A percentile compares a stretch with the other conserved stretches of the same genome.
Evolutionary conservation across 2,888 invertebrate genomes (phyloP).

Genomic region (Holacanthella duospinosa): DNA sequence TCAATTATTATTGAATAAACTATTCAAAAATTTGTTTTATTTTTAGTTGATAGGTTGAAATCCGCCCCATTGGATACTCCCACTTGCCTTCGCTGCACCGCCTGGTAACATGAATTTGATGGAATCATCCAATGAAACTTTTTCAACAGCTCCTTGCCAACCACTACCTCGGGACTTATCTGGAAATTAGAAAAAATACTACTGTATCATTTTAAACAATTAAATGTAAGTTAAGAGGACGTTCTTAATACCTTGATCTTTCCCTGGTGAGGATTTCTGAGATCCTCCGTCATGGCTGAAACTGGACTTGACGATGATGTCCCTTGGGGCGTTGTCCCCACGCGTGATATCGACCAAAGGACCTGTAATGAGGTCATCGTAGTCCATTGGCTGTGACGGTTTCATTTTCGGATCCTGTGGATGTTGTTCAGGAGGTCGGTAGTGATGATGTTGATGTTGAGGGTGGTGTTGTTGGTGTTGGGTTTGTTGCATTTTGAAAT

Average conservation of each 20-base stretch:
- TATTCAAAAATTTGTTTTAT: too few species aligned
- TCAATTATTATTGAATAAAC: too few species aligned
- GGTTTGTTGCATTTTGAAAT: background rate
- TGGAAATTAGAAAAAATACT: background rate
- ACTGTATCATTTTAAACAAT: background rate
- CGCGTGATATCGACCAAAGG: conserved; percentile 15
- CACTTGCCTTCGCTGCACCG: conserved; percentile 14
- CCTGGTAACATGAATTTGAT: conserved; percentile 22
- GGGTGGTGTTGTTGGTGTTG: background rate
- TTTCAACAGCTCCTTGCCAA: conserved; percentile 17
- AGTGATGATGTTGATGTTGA: background rate
- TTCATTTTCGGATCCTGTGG: conserved; percentile 6
- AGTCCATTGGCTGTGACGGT: conserved; percentile 16
- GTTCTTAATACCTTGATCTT: background rate
- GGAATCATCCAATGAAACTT: conserved; percentile 17
- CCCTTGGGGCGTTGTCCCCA: conserved; percentile 22
- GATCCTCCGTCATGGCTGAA: conserved; percentile 21
- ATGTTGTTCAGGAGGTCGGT: background rate
- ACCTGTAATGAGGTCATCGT: conserved; percentile 30
- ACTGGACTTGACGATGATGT: conserved; percentile 31
- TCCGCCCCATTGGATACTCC: conserved; percentile 19
- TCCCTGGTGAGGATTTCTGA: background rate
- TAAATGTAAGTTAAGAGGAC: background rate
- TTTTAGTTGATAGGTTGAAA: conserved; percentile 18
- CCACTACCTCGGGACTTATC: conserved; percentile 1